Evolutionary conservation across 1,140 invertebrate genomes (phyloP).

Genomic region (Amyelois transitella): DNA sequence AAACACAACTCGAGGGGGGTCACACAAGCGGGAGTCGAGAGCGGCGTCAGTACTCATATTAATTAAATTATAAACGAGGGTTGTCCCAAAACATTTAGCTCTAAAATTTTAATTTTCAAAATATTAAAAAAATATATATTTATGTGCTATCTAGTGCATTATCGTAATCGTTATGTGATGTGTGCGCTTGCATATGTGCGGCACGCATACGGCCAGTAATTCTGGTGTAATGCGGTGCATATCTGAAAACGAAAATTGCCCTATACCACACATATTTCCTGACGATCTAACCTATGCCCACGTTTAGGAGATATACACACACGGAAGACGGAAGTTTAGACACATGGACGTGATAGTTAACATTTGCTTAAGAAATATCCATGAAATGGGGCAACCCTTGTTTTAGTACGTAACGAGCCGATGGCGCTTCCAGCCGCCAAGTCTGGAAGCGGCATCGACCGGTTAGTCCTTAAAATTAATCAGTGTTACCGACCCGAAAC

Average conservation of each 20-base stretch:
- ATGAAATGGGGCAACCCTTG: slow-evolving; percentile 74
- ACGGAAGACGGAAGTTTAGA: slow-evolving; percentile 66
- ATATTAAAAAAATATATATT: slow-evolving; percentile 45
- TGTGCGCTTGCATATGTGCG: slow-evolving; percentile 74
- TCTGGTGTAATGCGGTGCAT: slow-evolving; percentile 74
- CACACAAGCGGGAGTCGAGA: slow-evolving; percentile 60
- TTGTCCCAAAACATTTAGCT: slow-evolving; percentile 73
- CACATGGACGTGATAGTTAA: slow-evolving; percentile 72
- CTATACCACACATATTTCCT: slow-evolving; percentile 73
- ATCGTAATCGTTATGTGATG: slow-evolving; percentile 69
- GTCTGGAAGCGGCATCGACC: slow-evolving; percentile 28
- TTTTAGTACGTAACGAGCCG: slow-evolving; percentile 47
- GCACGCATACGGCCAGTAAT: slow-evolving; percentile 74
- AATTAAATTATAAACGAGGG: slow-evolving; percentile 67
- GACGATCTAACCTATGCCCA: slow-evolving; percentile 55
- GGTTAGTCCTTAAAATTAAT: slow-evolving; percentile 44
- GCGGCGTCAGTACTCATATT: slow-evolving; percentile 57
- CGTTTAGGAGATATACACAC: slow-evolving; percentile 58
- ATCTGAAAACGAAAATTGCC: slow-evolving; percentile 74
- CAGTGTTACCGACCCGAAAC: slow-evolving; percentile 19
- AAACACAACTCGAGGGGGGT: slow-evolving; percentile 33
- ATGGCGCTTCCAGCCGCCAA: slow-evolving; percentile 11
- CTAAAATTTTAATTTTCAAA: slow-evolving; percentile 59
- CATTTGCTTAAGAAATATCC: slow-evolving; percentile 65
- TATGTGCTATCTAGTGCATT: slow-evolving; percentile 73